phyloP scores from a whole-genome alignment of 1,140 invertebrate genomes.

The Drosophila baimaii region DNA sequence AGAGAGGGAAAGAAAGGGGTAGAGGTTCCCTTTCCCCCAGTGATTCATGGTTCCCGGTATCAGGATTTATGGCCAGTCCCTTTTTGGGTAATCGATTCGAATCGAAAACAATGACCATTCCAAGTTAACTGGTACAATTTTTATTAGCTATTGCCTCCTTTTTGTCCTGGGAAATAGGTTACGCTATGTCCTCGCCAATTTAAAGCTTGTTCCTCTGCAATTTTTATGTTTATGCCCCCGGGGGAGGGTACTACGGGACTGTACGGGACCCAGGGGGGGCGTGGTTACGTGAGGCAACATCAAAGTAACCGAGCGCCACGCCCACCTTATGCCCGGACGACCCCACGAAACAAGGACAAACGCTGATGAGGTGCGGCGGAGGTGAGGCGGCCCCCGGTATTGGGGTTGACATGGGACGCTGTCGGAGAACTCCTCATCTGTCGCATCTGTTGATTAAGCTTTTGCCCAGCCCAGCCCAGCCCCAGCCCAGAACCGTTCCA shows the following conservation, averaged over 20 bases:
- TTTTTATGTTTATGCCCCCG: conserved; percentile 54
- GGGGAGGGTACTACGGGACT: not conserved
- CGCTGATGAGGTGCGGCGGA: conserved; percentile 54
- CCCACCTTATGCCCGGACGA: conserved; percentile 61
- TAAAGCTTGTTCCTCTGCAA: conserved; percentile 33
- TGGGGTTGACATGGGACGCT: conserved; percentile 47
- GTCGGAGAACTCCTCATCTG: conserved; percentile 31
- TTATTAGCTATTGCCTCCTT: conserved; percentile 26
- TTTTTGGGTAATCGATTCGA: conserved; percentile 48
- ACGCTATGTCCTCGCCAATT: conserved; percentile 5
- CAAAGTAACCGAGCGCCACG: conserved; percentile 65
- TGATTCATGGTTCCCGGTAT: conserved; percentile 23
- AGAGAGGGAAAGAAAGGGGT: too few relatives aligned
- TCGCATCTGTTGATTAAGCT: conserved; percentile 76
- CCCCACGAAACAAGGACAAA: conserved; percentile 52
- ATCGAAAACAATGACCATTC: conserved; percentile 45
- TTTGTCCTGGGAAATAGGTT: conserved; percentile 15
- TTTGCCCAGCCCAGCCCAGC: conserved; percentile 26
- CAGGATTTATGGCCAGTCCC: conserved; percentile 45
- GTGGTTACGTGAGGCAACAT: conserved; percentile 67
- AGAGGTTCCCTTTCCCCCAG: too few relatives aligned
- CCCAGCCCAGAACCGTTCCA: not conserved
- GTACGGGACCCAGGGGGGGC: not conserved
- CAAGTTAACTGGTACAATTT: conserved; percentile 34
- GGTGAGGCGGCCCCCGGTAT: conserved; percentile 5